Evolutionary conservation across 2,888 invertebrate species (phyloP), one percentile per base, ranked within the genome.

Genomic region (Acleris laterana): DNA sequence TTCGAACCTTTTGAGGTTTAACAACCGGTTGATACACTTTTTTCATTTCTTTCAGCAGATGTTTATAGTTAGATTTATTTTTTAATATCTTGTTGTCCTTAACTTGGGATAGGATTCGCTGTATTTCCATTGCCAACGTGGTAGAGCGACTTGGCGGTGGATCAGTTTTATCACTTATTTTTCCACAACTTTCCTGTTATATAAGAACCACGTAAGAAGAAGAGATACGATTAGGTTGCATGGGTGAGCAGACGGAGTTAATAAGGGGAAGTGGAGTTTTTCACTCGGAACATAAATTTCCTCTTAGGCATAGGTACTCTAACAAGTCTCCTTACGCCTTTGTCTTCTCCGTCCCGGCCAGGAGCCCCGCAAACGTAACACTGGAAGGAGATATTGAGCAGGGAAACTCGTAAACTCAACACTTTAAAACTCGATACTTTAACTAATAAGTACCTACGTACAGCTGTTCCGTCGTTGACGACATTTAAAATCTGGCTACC

Each of bases 271-370:
- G 82, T 81, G 28, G 71, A 75, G 56, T 13, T n/a, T 3, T 82
- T 85, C 64, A 89, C 25, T 42, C 89, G 87, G 62, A 79, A 81
- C 17, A 87, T 70, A 70, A 73, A 83, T 79, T 79, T 88, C 68
- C 85, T 82, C 65, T 79, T 82, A 22, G 90, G 89, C 48, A 84
- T 69, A 46, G 75, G 62, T n/a, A 86, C 55, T 85, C 86, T 90
- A 44, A 86, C 17, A 32, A 84, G 72, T 70, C 76, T 78, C 11
- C 65, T 68, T 63, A 25, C 62, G n/a, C 69, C 3, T 28, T 42
- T n/a, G 17, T 22, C 32, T 61, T 62, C 73, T 19, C 70, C 71
- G 46, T 58, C 67, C 16, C 74, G 71, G 25, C 68, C 67, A 46
- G 70, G 68, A 62, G 77, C 79, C 55, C 75, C 77, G 72, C 88